Evolutionary conservation across 2,113 vertebrate genomes (phyloP), one percentile per base, ranked within the genome.

Genomic region (Pluvialis apricaria): DNA sequence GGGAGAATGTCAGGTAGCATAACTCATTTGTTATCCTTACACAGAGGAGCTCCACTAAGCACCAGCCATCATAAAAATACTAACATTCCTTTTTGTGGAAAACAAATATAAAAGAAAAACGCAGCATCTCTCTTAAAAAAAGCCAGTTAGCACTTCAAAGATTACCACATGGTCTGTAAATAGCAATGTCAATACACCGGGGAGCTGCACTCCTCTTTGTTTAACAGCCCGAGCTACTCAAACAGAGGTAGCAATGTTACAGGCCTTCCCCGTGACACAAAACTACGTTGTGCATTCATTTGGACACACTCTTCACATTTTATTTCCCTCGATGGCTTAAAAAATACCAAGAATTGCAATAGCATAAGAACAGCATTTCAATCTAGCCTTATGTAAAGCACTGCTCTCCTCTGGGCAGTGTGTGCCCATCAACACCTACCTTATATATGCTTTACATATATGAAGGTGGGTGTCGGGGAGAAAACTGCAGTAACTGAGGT

Each of bases 11-110:
- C 96, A 96, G 90, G 86, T 90, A 38, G 2, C 57, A 12, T 71
- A 94, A 90, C 70, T 97, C 69, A 92, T 93, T 95, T 94, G 94
- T 95, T 88, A 79, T 92, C 92, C 87, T 94, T 83, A 51, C 78
- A 66, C 84, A 85, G 49, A 93, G 88, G 94, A 84, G 65, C 55
- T 96, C 83, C 2, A 7, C 77, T 87, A 90, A 94, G 65, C 8
- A 16, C 73, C 89, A 94, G 71, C 64, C 83, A 57, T 77, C 86
- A 68, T 31, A 86, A 96, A 96, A 96, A 96, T 42, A 88, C 54
- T 52, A 71, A 90, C 88, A 49, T 78, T 69, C 66, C 62, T 91
- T 86, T 94, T 73, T 70, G 76, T 71, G 40, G 64, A 91, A 68
- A 95, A 88, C 90, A 94, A 95, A 96, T 49, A 81, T 47, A 64